phyloP scores from a whole-genome alignment of 2,797 vertebrate species.

The Eutrigla gurnardus region DNA sequence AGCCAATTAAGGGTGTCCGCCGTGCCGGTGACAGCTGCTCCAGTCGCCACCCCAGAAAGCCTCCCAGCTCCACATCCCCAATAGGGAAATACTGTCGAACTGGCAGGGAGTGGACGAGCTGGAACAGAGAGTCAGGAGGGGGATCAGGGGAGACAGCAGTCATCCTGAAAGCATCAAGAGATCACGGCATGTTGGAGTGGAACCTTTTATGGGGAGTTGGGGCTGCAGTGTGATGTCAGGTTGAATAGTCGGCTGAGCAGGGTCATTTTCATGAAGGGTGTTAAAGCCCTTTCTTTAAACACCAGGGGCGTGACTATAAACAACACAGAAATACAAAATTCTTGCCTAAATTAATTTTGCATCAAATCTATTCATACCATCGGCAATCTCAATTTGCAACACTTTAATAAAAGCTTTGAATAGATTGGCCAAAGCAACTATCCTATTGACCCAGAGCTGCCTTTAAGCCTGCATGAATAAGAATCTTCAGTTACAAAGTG shows the following conservation, averaged over 20 bases:
- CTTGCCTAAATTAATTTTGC: too few relatives aligned
- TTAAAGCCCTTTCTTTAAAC: background rate
- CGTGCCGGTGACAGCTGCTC: slow-evolving; percentile 70
- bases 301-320: fast-evolving
- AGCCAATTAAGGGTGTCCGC: slow-evolving; percentile 76
- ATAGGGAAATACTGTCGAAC: slow-evolving; percentile 49
- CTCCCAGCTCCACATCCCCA: slow-evolving; percentile 53
- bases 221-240: background rate
- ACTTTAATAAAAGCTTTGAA: background rate
- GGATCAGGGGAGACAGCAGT: slow-evolving; percentile 47
- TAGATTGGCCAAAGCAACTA: background rate
- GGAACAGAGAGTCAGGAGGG: slow-evolving; percentile 30
- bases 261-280: background rate
- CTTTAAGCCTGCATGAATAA: background rate
- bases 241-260: slow-evolving; percentile 5
- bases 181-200: background rate
- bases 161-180: slow-evolving; percentile 42
- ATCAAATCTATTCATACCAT: background rate
- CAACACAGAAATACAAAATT: background rate
- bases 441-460: background rate
- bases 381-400: background rate
- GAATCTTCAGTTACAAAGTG: background rate
- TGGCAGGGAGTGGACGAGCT: slow-evolving; percentile 11
- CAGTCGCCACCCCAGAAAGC: slow-evolving; percentile 46
- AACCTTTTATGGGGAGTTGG: background rate